These are phyloP conservation scores for Pogoniulus pusillus DNA, from an alignment of 2,797 vertebrate genomes.

Conservation along the genomic window DNA sequence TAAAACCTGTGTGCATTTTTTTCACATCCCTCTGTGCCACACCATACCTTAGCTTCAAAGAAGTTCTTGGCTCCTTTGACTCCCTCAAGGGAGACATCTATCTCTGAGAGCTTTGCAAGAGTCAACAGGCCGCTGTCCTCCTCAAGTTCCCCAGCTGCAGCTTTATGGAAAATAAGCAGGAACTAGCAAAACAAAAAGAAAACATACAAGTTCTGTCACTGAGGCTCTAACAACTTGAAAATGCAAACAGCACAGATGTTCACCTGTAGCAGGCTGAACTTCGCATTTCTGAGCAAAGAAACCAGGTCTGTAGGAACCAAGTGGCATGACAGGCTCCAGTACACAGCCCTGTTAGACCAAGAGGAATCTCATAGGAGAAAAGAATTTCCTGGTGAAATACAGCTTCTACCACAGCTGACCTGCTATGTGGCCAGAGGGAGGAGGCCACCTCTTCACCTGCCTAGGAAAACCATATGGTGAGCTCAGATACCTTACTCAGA, in stretches of 20 bases:
- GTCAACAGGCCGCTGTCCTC: slow-evolving; percentile 93
- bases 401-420: neutral
- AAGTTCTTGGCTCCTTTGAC: slow-evolving; percentile 94
- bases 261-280: neutral
- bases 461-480: neutral
- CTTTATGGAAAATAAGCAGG: slow-evolving; percentile 91
- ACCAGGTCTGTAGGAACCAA: neutral
- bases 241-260: neutral
- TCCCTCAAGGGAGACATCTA: slow-evolving; percentile 90
- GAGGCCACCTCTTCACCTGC: neutral
- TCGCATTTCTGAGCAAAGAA: neutral
- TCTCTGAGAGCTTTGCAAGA: slow-evolving; percentile 91
- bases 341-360: neutral
- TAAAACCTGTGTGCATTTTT: neutral
- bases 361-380: neutral
- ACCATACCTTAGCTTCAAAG: slow-evolving; percentile 94
- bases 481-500: neutral
- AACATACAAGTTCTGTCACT: neutral
- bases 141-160: slow-evolving; percentile 89
- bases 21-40: neutral
- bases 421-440: neutral
- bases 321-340: neutral
- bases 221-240: neutral
- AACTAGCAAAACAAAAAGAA: slow-evolving; percentile 77
- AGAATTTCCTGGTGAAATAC: neutral